Conservation (phyloP, 2,113 vertebrate genomes). For the Hassar affinis region DNA sequence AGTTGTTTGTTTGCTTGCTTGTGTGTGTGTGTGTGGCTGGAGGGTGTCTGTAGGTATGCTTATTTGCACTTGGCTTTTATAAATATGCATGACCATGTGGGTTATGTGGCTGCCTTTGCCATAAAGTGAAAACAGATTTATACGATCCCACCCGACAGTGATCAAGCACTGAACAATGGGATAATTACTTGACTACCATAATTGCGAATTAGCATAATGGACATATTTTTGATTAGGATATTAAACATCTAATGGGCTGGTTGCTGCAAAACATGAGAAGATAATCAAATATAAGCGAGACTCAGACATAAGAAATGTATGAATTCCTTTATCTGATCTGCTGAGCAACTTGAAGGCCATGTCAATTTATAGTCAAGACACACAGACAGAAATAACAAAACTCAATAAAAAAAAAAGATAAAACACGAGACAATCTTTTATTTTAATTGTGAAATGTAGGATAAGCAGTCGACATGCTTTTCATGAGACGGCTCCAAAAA, state of each 20-base stretch:
- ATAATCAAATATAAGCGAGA: not conserved
- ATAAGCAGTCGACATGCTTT: not conserved
- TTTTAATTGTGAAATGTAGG: not conserved
- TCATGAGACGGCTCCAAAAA: not conserved
- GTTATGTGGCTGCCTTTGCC: not conserved
- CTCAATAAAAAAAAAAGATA: not conserved
- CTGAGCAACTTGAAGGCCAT: not conserved
- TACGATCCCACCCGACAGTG: not conserved
- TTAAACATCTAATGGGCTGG: not conserved
- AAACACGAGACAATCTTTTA: not conserved
- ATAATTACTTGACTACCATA: not conserved
- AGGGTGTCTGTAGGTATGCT: not conserved
- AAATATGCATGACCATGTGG: constrained; percentile 29
- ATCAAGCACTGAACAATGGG: not conserved
- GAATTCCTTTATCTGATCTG: not conserved
- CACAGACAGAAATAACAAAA: not conserved
- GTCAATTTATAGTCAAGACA: not conserved
- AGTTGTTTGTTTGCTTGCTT: not conserved
- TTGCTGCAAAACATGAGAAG: not conserved
- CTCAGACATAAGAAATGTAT: not conserved
- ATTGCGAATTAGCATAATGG: constrained; percentile 1
- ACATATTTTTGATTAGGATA: not conserved
- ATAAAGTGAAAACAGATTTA: not conserved
- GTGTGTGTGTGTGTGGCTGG: not conserved
- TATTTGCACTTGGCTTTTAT: constrained; percentile 18